These are phyloP conservation scores for Tinamus major DNA, from an alignment of 2,797 vertebrate genomes.

Conservation along the genomic window DNA sequence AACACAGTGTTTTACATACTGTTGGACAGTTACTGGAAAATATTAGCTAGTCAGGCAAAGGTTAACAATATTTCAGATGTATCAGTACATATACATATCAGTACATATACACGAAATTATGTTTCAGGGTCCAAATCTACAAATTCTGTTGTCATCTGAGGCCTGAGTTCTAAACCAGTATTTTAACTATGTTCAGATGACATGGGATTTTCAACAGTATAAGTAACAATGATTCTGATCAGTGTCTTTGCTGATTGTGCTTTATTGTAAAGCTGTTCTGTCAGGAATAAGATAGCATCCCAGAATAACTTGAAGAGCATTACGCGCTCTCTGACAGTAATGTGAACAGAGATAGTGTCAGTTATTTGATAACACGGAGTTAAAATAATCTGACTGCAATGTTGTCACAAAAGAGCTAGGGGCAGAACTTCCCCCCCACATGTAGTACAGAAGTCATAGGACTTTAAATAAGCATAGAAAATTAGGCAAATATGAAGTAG, in stretches of 20 bases:
- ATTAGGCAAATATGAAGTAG: neutral
- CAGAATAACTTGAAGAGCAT: neutral
- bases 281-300: neutral
- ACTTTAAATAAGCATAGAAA: neutral
- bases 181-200: neutral
- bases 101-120: neutral
- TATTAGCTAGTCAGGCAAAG: neutral
- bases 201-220: neutral
- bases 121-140: neutral
- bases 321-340: neutral
- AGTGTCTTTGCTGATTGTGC: neutral
- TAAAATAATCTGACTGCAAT: neutral
- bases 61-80: neutral
- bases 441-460: neutral
- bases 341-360: neutral
- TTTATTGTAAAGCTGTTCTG: neutral
- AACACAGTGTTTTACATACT: neutral
- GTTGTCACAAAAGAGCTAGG: neutral
- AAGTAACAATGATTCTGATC: neutral
- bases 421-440: neutral
- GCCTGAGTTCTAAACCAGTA: neutral
- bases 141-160: neutral
- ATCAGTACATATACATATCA: neutral
- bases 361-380: neutral
- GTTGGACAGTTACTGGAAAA: neutral